These are phyloP conservation scores for Cisticola juncidis DNA, from an alignment of 2,113 vertebrate genomes.

Conservation along the genomic window DNA sequence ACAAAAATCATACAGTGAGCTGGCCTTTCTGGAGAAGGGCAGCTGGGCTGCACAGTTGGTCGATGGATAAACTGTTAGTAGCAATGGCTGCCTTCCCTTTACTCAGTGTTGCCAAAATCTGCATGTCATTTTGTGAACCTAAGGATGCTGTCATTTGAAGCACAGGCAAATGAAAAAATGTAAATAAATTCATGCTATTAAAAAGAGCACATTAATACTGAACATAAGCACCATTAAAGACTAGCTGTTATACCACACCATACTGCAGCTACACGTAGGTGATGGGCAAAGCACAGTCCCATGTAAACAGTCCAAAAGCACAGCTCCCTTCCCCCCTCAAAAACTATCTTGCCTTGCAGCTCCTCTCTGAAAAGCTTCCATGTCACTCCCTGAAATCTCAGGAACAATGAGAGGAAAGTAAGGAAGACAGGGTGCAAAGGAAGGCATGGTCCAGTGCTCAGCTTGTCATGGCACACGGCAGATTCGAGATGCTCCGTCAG, in stretches of 20 bases:
- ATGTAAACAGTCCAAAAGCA: neutral
- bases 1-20: neutral
- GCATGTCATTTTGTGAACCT: neutral
- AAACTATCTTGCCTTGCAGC: neutral
- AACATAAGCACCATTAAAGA: neutral
- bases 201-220: neutral
- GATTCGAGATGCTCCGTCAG: neutral
- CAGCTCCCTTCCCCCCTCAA: neutral
- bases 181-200: neutral
- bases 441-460: neutral
- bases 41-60: slow-evolving; percentile 8
- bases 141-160: neutral
- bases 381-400: neutral
- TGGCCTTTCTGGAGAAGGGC: neutral
- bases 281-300: neutral
- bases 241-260: neutral
- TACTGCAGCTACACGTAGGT: neutral
- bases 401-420: neutral
- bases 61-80: neutral
- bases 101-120: neutral
- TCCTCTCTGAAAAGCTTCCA: neutral
- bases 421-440: neutral
- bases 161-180: neutral
- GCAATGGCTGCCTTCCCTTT: neutral
- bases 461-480: neutral